Evolutionary conservation across 2,888 invertebrate genomes (phyloP), one percentile per base, ranked within the genome.

Genomic region (Drosophila phalerata): DNA sequence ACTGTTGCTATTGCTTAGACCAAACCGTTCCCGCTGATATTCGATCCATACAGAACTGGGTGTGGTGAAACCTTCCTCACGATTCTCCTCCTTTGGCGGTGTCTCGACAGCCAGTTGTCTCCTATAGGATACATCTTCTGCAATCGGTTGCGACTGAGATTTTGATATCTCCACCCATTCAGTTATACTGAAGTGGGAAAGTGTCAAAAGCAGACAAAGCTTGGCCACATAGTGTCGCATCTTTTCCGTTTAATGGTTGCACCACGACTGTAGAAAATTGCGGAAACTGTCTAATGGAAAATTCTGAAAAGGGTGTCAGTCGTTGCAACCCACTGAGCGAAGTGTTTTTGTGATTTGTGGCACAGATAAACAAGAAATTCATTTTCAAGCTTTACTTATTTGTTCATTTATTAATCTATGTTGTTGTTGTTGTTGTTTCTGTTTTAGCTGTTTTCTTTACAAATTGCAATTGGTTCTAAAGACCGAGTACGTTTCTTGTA

Each of bases 1-100:
- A 15, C 73, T 67, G n/a, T 79, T 76, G 13, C 69, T 76, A 6
- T 77, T 78, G 6, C 66, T 65, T 2, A 73, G 55, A 19, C 79
- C 80, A 53, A 91, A 91, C 1, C 92, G 84, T 52, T 92, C 90
- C 5, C 86, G 88, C 64, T 92, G 92, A 73, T 92, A 92, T 43
- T 89, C 88, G 30, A 92, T 72, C 92, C 92, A 92, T 17, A 85
- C 88, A 10, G 88, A 76, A 64, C 91, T 92, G 30, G 92, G 92
- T 3, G 84, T 90, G 17, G 55, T 81, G 2, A 86, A 76, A 5
- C 42, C 75, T 6, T 73, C 74, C 1, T 9, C n/a, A 19, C 19
- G 61, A 15, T 32, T 53, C 37, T n/a, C n/a, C 5, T n/a, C 38
- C 17, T 48, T 52, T 4, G 57, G 52, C 11, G 40, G 25, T 32